Conservation (phyloP, 1,140 invertebrate species). For the Camponotus floridanus region DNA sequence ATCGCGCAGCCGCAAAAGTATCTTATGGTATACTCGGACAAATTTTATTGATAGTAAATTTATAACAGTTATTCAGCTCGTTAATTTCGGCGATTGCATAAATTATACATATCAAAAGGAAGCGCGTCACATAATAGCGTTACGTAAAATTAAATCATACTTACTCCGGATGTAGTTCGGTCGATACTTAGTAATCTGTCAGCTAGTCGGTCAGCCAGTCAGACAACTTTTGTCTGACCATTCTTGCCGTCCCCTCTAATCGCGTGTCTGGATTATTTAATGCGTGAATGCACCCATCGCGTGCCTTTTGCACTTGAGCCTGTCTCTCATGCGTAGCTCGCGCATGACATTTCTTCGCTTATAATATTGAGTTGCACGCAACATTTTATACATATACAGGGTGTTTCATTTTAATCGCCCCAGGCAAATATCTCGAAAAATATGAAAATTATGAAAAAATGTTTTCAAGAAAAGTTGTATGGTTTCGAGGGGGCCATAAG, state of each 20-base stretch:
- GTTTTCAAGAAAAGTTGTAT: too few relatives aligned
- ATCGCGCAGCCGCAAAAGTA: too few relatives aligned
- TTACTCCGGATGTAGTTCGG: not conserved
- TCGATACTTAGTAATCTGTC: not conserved
- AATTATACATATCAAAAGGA: not conserved
- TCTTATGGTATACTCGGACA: too few relatives aligned
- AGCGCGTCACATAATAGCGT: not conserved
- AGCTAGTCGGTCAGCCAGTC: not conserved
- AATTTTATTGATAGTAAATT: not conserved
- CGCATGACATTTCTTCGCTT: not conserved
- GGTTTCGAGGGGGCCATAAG: too few relatives aligned
- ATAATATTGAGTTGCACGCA: not conserved
- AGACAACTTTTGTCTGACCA: not conserved
- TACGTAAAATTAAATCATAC: too few relatives aligned
- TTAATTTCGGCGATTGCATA: not conserved
- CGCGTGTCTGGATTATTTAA: conserved; percentile 14
- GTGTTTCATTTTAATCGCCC: too few relatives aligned
- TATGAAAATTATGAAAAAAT: too few relatives aligned
- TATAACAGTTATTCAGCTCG: not conserved
- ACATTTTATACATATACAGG: too few relatives aligned
- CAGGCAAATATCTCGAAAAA: too few relatives aligned
- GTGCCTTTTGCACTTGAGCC: not conserved
- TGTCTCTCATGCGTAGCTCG: not conserved
- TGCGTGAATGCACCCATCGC: not conserved
- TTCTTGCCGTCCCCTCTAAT: not conserved